Evolutionary conservation across 2,113 vertebrate genomes (phyloP).

Genomic region (Anhinga anhinga): DNA sequence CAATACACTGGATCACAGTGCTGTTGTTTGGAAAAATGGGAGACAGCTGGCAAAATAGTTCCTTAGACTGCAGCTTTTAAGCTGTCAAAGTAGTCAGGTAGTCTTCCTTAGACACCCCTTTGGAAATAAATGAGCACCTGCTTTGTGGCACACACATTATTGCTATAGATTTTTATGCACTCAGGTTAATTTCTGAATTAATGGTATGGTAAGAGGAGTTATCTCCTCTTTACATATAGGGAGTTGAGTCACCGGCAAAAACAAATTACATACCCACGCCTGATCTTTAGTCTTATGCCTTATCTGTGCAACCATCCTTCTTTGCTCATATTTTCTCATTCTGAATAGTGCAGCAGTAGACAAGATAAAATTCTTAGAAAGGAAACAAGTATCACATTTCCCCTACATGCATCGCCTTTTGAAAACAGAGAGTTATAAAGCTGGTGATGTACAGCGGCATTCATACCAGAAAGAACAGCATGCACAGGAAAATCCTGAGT

Average conservation of each 20-base stretch:
- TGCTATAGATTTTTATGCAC: background rate
- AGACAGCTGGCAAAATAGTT: background rate
- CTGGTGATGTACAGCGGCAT: background rate
- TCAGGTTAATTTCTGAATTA: background rate
- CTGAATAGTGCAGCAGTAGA: background rate
- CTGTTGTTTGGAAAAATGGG: background rate
- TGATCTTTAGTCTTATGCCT: background rate
- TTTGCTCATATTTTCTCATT: background rate
- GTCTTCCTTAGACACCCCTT: background rate
- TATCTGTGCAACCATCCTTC: background rate
- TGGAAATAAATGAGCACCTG: background rate
- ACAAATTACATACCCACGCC: background rate
- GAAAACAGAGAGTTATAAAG: background rate
- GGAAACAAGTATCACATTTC: background rate
- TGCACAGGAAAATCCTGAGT: background rate
- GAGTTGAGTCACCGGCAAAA: background rate
- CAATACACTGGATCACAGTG: background rate
- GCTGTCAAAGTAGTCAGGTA: background rate
- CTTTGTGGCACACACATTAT: background rate
- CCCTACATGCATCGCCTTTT: background rate
- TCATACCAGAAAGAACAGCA: background rate
- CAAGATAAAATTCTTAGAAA: background rate
- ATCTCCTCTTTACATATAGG: background rate
- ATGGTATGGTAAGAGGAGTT: background rate
- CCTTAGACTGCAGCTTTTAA: background rate